These are phyloP conservation scores for Cepaea hortensis DNA, from an alignment of 2,888 invertebrate genomes.

Conservation along the genomic window DNA sequence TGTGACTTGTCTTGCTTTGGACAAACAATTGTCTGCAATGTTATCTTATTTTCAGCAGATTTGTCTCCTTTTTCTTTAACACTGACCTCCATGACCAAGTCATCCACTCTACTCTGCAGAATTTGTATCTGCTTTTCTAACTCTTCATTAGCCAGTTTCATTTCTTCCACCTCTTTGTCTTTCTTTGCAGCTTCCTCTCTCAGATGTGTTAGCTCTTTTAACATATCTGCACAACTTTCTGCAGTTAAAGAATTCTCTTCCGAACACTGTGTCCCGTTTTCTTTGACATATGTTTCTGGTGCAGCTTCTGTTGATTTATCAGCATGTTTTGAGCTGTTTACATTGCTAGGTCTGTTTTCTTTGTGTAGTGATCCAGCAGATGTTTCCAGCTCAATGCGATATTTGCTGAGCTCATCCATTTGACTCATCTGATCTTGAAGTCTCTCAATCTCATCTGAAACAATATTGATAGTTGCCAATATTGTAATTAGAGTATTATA, in stretches of 20 bases:
- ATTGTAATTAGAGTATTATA: neutral
- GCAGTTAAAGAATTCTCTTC: neutral
- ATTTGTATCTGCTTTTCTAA: neutral
- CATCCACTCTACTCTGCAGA: slow-evolving; percentile 12
- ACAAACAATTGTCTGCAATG: neutral
- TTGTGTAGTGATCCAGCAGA: slow-evolving; percentile 20
- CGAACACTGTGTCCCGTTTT: no score
- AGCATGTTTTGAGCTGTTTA: neutral
- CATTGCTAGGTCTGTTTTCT: neutral
- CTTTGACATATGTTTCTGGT: neutral
- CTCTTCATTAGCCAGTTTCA: slow-evolving; percentile 24
- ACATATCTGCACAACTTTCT: neutral
- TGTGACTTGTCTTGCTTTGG: neutral
- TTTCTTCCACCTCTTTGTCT: slow-evolving; percentile 7
- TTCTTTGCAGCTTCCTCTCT: slow-evolving; percentile 7
- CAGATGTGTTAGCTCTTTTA: neutral
- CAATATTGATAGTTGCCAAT: neutral
- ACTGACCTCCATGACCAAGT: neutral
- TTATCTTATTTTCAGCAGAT: neutral
- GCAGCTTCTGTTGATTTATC: neutral
- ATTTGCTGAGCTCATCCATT: slow-evolving; percentile 44
- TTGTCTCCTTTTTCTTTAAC: neutral
- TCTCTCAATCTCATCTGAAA: slow-evolving; percentile 49
- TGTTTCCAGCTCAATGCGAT: slow-evolving; percentile 24
- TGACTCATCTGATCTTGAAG: slow-evolving; percentile 49